A percentile compares a stretch with the other conserved stretches of the same genome.
These are phyloP conservation scores for Cordylochernes scorpioides DNA, from an alignment of 2,888 invertebrate species.

Conservation along the genomic window DNA sequence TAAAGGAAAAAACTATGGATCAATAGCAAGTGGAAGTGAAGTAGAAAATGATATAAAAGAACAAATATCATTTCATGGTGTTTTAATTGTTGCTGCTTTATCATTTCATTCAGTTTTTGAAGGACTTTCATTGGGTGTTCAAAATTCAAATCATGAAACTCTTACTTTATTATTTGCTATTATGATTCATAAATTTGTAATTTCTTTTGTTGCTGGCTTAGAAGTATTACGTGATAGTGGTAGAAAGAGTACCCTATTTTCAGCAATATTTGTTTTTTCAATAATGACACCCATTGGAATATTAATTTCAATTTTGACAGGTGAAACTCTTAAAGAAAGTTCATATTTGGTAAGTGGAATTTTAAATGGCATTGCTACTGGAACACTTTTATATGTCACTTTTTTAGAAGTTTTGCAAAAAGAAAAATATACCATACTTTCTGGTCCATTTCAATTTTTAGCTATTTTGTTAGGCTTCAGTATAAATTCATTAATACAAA, in stretches of 20 bases:
- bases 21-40: background rate
- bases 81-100: slow-evolving; percentile 49
- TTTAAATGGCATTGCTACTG: slow-evolving; percentile 7
- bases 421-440: slow-evolving; percentile 4
- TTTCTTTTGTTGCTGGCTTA: slow-evolving; percentile 32
- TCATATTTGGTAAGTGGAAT: slow-evolving; percentile 1
- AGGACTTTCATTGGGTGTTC: slow-evolving; percentile 50
- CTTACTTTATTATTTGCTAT: slow-evolving; percentile 60
- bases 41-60: background rate
- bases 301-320: background rate
- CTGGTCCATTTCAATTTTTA: slow-evolving; percentile 3
- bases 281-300: slow-evolving; percentile 3
- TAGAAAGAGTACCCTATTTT: background rate
- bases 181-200: slow-evolving; percentile 54
- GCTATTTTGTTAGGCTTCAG: slow-evolving; percentile 3
- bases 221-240: slow-evolving; percentile 1
- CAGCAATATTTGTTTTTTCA: slow-evolving; percentile 1
- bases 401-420: slow-evolving; percentile 10
- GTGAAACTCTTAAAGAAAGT: background rate
- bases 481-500: too few relatives aligned
- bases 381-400: slow-evolving; percentile 10
- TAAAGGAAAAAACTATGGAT: background rate
- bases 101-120: slow-evolving; percentile 64
- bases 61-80: slow-evolving; percentile 27
- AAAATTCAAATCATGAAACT: slow-evolving; percentile 38